Evolutionary conservation across 2,113 vertebrate species (phyloP), one percentile per base, ranked within the genome.

Genomic region (Onychostruthus taczanowskii): DNA sequence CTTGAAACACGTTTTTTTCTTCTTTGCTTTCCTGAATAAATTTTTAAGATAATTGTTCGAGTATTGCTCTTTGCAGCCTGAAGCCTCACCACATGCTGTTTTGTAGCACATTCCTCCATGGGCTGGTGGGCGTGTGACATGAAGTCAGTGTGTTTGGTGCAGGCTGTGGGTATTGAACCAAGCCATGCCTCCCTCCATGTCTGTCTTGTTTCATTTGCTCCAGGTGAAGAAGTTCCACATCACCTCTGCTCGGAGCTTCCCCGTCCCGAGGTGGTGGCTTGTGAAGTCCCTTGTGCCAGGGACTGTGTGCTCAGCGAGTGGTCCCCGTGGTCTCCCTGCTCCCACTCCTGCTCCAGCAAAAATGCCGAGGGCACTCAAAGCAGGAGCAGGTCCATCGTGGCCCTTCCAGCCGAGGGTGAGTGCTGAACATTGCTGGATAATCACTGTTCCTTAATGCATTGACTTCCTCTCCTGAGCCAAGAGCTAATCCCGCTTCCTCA

Each of bases 251-350:
- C 95, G 23, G 97, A 98, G 4, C 79, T 96, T 11, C 97, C 97
- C 31, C 98, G 93, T 22, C 94, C 98, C 26, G 89, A 97, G 47
- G 87, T 91, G 59, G 96, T 94, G 72, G 18, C 96, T 43, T 99
- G 99, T 88, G 98, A 98, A 84, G 97, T 99, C 77, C 97, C 98
- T 4, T 99, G 99, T 94, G 96, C 98, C 5, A 96, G 96, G 81
- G 99, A 99, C 87, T 99, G 99, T 68, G 98, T 99, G 47, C 78
- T 99, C 33, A 98, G 98, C 1, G 96, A 98, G 77, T 99, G 99
- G 99, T 98, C 98, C 6, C 58, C 66, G 4, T 99, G 99, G 99
- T 99, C 99, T 9, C 44, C 97, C 2, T 99, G 99, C 94, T 99
- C 99, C 59, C 98, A 98, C 83, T 98, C 99, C 62, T 99, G 99